Conservation (phyloP, 2,888 invertebrate genomes). For the Callinectes sapidus region DNA sequence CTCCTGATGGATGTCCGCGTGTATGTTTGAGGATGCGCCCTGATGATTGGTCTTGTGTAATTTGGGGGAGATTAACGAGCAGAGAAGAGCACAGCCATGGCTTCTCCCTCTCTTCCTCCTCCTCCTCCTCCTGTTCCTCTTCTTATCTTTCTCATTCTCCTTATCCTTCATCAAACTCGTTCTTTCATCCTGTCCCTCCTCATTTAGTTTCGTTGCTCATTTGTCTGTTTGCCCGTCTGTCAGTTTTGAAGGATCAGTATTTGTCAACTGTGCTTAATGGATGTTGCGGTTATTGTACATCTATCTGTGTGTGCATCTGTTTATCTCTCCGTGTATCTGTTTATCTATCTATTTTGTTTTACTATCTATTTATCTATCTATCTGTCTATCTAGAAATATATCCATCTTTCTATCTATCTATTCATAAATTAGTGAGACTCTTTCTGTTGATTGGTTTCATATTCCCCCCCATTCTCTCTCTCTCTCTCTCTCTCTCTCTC, state of each 20-base stretch:
- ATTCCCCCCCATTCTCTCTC: not conserved
- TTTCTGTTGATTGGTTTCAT: not conserved
- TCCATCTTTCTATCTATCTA: too few relatives aligned
- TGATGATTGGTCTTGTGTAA: slow-evolving; percentile 25
- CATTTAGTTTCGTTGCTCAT: not conserved
- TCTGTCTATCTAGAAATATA: too few relatives aligned
- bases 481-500: not conserved
- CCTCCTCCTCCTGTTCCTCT: not conserved
- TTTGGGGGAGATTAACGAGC: slow-evolving; percentile 25
- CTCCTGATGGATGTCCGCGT: slow-evolving; percentile 25
- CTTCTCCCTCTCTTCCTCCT: not conserved
- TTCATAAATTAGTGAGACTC: too few relatives aligned
- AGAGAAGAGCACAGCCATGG: not conserved
- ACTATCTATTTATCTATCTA: too few relatives aligned
- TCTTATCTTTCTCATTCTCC: slow-evolving; percentile 6
- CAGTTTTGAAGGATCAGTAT: not conserved
- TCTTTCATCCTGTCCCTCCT: not conserved
- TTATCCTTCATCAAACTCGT: slow-evolving; percentile 6
- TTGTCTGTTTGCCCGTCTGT: not conserved
- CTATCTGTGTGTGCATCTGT: too few relatives aligned
- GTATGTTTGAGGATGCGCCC: slow-evolving; percentile 21
- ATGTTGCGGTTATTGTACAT: too few relatives aligned
- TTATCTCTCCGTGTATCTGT: too few relatives aligned
- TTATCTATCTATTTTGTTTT: too few relatives aligned
- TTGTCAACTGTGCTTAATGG: too few relatives aligned